Evolutionary conservation across 2,113 vertebrate species (phyloP), one percentile per base, ranked within the genome.

Genomic region (Sterna hirundo): DNA sequence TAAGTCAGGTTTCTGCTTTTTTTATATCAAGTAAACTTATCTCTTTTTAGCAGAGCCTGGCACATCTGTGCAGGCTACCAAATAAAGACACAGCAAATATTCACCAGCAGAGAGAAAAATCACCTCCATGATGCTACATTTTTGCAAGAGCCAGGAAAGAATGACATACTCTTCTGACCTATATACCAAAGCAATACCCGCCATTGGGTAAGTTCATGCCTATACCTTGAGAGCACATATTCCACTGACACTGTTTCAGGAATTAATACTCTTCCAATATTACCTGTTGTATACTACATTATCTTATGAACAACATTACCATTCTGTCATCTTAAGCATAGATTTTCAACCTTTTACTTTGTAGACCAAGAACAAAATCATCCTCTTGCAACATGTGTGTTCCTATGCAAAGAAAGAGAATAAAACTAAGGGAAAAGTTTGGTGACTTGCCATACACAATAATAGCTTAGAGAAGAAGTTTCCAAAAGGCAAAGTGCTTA

Each of bases 201-300:
- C 12, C 44, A 21, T 0, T 3, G 65, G 29, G 10, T 9, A 32
- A 42, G 2, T 20, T 58, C 65, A 26, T 6, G 1, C 11, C 66
- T 70, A 0, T 30, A 22, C 2, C 23, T 11, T 18, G 23, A 58
- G 13, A 74, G 25, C 34, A 66, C 18, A 44, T 11, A 69, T 36
- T 64, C 13, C 34, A 60, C 32, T 46, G 42, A 21, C 16, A 60
- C 4, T 21, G 12, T 14, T 44, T 26, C 52, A 83, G 47, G n/a
- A 76, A 64, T 52, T 29, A 38, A 18, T 19, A 72, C 17, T 72
- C 7, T 18, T 5, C 66, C 49, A 80, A 26, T 25, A 76, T 26
- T 32, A 68, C 21, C 0, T 2, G 5, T 10, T 30, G 3, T 6
- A 3, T 23, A 70, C 34, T 21, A 22, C 10, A 68, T 32, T 61